Percentiles rank a stretch among this genome's conserved stretches.
These are phyloP conservation scores for Xiphorhynchus erythropygius DNA, from an alignment of 2,797 vertebrate genomes.

Conservation along the genomic window DNA sequence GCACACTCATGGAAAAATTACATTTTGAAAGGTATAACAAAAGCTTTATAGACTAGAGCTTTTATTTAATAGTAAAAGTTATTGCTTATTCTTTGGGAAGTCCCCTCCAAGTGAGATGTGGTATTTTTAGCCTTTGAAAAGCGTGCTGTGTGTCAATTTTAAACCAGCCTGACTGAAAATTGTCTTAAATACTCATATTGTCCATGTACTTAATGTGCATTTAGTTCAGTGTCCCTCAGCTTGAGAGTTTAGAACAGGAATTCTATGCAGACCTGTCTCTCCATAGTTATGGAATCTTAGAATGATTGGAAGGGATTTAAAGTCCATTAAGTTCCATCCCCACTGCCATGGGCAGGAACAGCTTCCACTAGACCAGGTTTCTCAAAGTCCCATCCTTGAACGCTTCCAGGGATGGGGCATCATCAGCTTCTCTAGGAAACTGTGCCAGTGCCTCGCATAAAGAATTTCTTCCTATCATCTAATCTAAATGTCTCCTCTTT, in stretches of 20 bases:
- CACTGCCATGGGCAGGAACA: not conserved
- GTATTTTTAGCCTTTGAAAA: not conserved
- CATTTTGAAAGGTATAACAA: not conserved
- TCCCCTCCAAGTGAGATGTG: not conserved
- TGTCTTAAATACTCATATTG: not conserved
- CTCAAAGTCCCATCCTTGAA: no score
- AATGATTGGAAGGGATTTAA: not conserved
- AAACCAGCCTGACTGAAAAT: not conserved
- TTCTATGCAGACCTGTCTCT: not conserved
- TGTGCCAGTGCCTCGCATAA: not conserved
- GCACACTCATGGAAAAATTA: not conserved
- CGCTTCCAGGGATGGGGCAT: not conserved
- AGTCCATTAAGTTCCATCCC: not conserved
- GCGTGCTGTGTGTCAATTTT: not conserved
- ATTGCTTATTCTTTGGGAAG: not conserved
- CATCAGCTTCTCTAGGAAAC: not conserved
- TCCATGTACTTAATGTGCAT: not conserved
- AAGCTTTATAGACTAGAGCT: not conserved
- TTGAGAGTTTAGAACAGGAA: not conserved
- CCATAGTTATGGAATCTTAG: not conserved
- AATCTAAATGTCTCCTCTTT: not conserved
- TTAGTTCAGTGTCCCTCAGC: not conserved
- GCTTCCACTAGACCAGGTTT: not conserved
- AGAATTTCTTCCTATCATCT: not conserved
- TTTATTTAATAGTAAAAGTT: not conserved